Conservation (phyloP, 2,888 invertebrate genomes). For the Pheosia tremula region DNA sequence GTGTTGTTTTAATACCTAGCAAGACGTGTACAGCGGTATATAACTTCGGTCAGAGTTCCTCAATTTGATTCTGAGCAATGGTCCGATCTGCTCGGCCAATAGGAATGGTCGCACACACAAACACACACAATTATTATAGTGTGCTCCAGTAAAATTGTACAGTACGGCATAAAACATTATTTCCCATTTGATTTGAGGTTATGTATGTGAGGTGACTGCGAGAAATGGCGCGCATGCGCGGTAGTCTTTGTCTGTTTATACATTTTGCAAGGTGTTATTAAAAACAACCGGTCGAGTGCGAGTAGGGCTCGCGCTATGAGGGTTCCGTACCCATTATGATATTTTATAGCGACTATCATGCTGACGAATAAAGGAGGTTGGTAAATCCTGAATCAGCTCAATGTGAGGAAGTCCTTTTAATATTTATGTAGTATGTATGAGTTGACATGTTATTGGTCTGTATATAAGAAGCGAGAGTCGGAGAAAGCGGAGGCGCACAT, state of each 20-base stretch:
- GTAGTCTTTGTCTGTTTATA: slow-evolving; percentile 6
- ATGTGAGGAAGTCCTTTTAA: no score
- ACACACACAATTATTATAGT: slow-evolving; percentile 20
- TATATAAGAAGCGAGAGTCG: no score
- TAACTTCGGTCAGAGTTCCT: slow-evolving; percentile 22
- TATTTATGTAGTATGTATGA: no score
- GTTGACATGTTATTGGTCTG: no score
- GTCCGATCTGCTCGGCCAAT: slow-evolving; percentile 51
- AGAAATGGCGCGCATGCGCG: slow-evolving; percentile 50
- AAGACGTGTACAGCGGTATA: slow-evolving; percentile 14
- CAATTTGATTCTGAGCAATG: slow-evolving; percentile 45
- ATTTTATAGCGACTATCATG: no score
- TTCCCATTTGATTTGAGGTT: slow-evolving; percentile 44
- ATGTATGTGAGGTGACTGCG: slow-evolving; percentile 46
- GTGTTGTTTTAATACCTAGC: slow-evolving; percentile 8
- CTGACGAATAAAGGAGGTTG: no score
- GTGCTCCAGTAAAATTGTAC: slow-evolving; percentile 17
- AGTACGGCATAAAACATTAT: slow-evolving; percentile 28
- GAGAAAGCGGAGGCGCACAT: no score
- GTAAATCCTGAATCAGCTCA: no score
- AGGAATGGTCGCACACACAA: slow-evolving; percentile 24
- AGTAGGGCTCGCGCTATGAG: no score
- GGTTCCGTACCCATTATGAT: no score
- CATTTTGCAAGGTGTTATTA: slow-evolving; percentile 10
- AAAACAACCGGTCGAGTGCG: slow-evolving; percentile 9